Conservation (phyloP, 2,113 vertebrate genomes). For the human region GRCh38 chrX:137896001-137896500, state of each 20-base stretch:
- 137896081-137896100: neutral
- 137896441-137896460: neutral
- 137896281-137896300: neutral
- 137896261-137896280: neutral
- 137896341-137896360: neutral
- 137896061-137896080: neutral
- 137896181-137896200: neutral
- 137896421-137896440: neutral
- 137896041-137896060: constrained; percentile 16
- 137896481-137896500: neutral
- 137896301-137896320: neutral
- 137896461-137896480: neutral
- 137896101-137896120: neutral
- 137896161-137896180: neutral
- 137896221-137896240: neutral
- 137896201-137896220: neutral
- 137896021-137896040: neutral
- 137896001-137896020: neutral
- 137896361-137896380: neutral
- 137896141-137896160: neutral
- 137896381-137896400: neutral
- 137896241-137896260: neutral
- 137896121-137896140: constrained; percentile 1
- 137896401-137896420: neutral
- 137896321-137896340: neutral